Conservation (phyloP, 2,113 vertebrate species). For the Lagopus muta region DNA sequence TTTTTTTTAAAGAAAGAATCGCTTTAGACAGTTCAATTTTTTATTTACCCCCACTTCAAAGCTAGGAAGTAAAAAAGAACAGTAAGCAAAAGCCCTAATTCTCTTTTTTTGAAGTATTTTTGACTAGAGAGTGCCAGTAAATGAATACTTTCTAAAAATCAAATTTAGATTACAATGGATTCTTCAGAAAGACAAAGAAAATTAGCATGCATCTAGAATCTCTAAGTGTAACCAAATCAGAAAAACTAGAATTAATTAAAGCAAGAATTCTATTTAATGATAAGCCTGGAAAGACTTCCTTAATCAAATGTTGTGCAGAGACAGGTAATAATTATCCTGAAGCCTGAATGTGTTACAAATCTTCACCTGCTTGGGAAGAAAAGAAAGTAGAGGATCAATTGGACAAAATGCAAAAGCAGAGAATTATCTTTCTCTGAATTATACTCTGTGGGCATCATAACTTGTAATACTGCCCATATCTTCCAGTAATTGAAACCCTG, state of each 20-base stretch:
- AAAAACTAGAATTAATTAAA: not conserved
- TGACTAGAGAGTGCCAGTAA: not conserved
- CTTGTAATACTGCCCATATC: constrained; percentile 16
- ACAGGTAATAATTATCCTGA: not conserved
- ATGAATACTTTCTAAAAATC: not conserved
- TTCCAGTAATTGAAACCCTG: constrained; percentile 38
- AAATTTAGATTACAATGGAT: not conserved
- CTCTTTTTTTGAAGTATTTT: not conserved
- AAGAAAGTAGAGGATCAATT: not conserved
- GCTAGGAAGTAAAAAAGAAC: not conserved
- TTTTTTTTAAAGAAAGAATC: not conserved
- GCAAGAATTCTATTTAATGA: not conserved
- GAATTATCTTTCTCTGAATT: constrained; percentile 31
- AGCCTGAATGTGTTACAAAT: not conserved
- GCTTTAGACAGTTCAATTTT: not conserved
- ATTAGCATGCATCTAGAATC: not conserved
- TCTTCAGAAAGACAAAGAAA: not conserved
- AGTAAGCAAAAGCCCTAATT: not conserved
- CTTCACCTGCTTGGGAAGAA: not conserved
- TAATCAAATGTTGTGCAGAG: not conserved
- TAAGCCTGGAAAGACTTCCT: not conserved
- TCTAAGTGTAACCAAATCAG: not conserved
- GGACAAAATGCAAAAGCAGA: not conserved
- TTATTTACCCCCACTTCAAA: not conserved
- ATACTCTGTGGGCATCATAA: not conserved